Evolutionary conservation across 2,113 vertebrate species (phyloP).

Genomic region (Clarias gariepinus): DNA sequence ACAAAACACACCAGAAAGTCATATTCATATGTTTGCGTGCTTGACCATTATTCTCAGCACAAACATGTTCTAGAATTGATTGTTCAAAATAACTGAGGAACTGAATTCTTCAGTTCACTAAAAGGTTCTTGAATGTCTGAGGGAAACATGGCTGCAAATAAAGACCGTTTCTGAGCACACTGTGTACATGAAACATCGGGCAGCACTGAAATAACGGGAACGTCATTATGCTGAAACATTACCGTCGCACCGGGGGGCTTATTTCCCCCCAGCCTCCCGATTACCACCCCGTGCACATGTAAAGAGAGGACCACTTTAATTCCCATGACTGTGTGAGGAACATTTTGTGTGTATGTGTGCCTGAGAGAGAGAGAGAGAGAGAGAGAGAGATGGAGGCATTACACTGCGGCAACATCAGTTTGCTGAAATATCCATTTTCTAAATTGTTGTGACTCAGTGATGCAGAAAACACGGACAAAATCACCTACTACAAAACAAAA

Average conservation of each 20-base stretch:
- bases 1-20: too few relatives aligned
- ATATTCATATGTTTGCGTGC: neutral
- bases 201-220: neutral
- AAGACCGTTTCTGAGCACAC: neutral
- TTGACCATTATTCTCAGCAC: neutral
- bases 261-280: neutral
- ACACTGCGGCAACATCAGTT: neutral
- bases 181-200: neutral
- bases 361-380: neutral
- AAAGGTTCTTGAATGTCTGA: neutral
- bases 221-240: slow-evolving; percentile 8
- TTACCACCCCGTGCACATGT: neutral
- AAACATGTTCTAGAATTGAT: neutral
- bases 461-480: neutral
- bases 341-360: neutral
- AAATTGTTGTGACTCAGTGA: neutral
- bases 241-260: neutral
- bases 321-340: neutral
- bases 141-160: neutral
- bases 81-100: too few relatives aligned
- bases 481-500: neutral
- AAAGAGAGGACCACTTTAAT: neutral
- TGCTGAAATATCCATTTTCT: neutral
- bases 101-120: neutral
- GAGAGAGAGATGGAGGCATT: neutral